These are phyloP conservation scores for Protobothrops flavoviridis DNA, from an alignment of 2,113 vertebrate species.

Conservation along the genomic window DNA sequence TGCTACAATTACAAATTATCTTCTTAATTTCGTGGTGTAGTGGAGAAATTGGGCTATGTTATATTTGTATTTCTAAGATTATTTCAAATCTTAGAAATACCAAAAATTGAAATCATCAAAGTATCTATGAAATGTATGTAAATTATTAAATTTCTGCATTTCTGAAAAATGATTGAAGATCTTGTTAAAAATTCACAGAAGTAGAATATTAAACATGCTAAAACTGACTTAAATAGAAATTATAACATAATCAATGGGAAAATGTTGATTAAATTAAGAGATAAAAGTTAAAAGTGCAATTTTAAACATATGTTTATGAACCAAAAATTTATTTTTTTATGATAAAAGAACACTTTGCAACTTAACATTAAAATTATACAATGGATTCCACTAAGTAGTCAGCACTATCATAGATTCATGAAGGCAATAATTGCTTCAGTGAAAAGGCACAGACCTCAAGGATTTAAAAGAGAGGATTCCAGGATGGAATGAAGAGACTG, in stretches of 20 bases:
- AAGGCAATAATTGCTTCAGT: neutral
- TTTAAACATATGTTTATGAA: neutral
- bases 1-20: neutral
- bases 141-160: neutral
- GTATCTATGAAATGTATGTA: too few species aligned
- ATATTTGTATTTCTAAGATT: neutral
- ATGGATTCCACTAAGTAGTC: neutral
- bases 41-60: neutral
- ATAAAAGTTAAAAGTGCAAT: neutral
- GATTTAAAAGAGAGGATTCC: too few species aligned
- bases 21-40: neutral
- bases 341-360: neutral
- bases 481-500: too few species aligned
- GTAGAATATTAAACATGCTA: neutral
- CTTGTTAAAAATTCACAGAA: neutral
- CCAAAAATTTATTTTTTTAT: neutral
- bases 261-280: neutral
- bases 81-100: neutral
- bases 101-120: too few species aligned
- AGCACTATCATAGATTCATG: neutral
- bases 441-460: neutral
- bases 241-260: neutral
- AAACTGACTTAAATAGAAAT: neutral
- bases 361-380: neutral
- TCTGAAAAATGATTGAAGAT: neutral